Percentiles rank a stretch among this genome's conserved stretches.
Conservation (phyloP, 37 sponge, comb jelly and placozoan species). For the Bolinopsis microptera region DNA sequence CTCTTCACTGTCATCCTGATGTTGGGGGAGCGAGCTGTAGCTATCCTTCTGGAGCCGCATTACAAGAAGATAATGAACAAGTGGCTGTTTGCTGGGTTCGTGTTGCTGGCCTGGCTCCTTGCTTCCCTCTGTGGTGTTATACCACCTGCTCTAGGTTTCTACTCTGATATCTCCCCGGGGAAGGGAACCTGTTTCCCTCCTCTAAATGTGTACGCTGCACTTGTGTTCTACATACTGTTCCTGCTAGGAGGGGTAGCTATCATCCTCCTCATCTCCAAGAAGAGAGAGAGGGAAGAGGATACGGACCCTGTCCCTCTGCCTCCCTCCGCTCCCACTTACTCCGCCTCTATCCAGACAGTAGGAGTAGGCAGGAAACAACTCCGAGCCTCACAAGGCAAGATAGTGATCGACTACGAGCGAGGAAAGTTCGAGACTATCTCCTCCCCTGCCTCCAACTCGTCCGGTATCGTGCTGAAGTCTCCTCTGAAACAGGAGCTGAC, state of each 20-base stretch:
- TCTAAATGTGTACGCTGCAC: slow-evolving; percentile 56
- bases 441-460: background rate
- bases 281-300: background rate
- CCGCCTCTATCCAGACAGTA: slow-evolving; percentile 5
- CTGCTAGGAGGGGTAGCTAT: background rate
- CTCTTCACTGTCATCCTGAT: slow-evolving; percentile 59
- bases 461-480: slow-evolving; percentile 53
- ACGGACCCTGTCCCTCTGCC: slow-evolving; percentile 25
- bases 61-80: slow-evolving; percentile 52
- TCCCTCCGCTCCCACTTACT: background rate
- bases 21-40: slow-evolving; percentile 34
- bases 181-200: slow-evolving; percentile 63
- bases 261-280: slow-evolving; percentile 39
- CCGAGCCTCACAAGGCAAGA: slow-evolving; percentile 2
- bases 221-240: slow-evolving; percentile 46
- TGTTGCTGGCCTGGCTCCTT: slow-evolving; percentile 14
- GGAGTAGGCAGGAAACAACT: slow-evolving; percentile 39
- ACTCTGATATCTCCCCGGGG: slow-evolving; percentile 54
- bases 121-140: slow-evolving; percentile 32
- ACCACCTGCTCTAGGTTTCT: slow-evolving; percentile 51
- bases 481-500: slow-evolving; percentile 38
- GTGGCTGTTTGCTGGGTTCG: background rate
- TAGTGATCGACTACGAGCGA: slow-evolving; percentile 47
- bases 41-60: slow-evolving; percentile 36
- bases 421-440: slow-evolving; percentile 53